Base-by-base conservation (phyloP, 2,888 invertebrate species). In the Heliconius charithonia region DNA sequence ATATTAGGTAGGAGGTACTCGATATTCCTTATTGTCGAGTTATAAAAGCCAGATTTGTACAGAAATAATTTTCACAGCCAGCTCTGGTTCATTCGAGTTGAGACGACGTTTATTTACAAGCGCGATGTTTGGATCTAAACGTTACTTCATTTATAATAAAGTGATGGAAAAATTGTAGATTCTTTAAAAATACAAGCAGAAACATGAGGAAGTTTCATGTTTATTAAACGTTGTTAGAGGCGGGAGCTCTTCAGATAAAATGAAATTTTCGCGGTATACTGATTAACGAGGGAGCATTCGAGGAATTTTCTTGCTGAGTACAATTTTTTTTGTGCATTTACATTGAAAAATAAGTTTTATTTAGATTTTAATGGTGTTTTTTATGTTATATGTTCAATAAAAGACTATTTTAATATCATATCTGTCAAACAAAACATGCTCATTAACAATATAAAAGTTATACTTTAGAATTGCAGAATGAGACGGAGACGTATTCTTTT, bases 81-180 rank as follows among this genome's bases (percentile, higher is more conserved):
- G 25, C 59, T 32, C 72, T 59, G 59, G 66, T 27, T 71, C 62
- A 45, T 76, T 71, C 62, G 76, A 29, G 65, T 66, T 62, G 51
- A 45, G n/a, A 25, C 67, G 76, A 0, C 74, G 76, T 82, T 71
- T 82, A 37, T 86, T 84, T 84, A 79, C 81, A 83, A 82, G 82
- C 82, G 81, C 59, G 51, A 77, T 86, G 83, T 87, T 87, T 85
- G 78, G 71, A 71, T 77, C 56, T 62, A 78, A 19, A 66, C 51
- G 59, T 76, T 85, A 82, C 82, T 85, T 86, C 83, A 85, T 84
- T 84, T 83, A 82, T 81, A 82, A 81, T 81, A 83, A 81, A 80
- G 19, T 82, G 80, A 80, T 79, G 74, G 80, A 79, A 71, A 81
- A 80, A 81, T 79, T 73, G 59, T 74, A 62, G 73, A 37, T 22